These are phyloP conservation scores for Nomada hirtipes DNA, from an alignment of 2,888 invertebrate species.

Conservation along the genomic window DNA sequence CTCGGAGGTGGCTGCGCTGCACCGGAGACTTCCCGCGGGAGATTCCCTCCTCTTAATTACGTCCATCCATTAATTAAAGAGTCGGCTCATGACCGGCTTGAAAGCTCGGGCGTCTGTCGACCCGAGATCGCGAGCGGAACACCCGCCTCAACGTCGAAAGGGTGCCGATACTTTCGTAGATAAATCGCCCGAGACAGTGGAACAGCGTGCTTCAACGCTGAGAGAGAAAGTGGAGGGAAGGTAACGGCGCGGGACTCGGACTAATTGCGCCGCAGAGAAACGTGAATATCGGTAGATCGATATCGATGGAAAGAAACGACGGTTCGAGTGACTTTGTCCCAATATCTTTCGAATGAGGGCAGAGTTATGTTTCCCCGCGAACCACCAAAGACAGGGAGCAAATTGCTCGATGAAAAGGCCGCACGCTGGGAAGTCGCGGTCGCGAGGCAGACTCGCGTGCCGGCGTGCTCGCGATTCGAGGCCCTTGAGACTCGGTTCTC, in stretches of 20 bases:
- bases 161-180: not conserved
- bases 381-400: not conserved
- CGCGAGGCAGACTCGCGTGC: constrained; percentile 33
- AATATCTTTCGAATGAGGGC: too few species aligned
- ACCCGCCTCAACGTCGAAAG: not conserved
- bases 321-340: too few species aligned
- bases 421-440: constrained; percentile 10
- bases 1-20: constrained; percentile 15
- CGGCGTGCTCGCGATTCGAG: constrained; percentile 16
- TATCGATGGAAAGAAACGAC: too few species aligned
- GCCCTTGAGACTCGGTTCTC: constrained; percentile 32
- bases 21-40: constrained; percentile 38
- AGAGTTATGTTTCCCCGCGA: not conserved
- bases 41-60: constrained; percentile 67
- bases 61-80: constrained; percentile 71
- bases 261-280: too few species aligned
- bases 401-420: constrained; percentile 18
- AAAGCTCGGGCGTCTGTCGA: constrained; percentile 1
- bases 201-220: not conserved
- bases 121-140: not conserved
- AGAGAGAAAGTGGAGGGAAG: not conserved
- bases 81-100: constrained; percentile 53
- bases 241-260: too few species aligned
- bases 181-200: constrained; percentile 18
- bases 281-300: not conserved